Conservation (phyloP, 2,888 invertebrate genomes). For the Drosophila merina region DNA sequence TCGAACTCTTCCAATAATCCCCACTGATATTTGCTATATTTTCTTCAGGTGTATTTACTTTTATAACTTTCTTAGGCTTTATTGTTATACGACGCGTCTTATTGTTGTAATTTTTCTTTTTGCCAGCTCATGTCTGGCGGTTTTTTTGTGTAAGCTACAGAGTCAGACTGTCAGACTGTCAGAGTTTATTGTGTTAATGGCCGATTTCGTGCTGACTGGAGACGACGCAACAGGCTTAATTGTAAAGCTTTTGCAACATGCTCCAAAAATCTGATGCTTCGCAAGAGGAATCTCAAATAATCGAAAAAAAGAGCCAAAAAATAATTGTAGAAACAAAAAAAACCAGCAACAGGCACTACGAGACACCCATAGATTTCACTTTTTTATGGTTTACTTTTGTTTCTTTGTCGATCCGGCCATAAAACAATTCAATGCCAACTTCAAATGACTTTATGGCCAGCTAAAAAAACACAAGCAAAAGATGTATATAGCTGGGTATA, state of each 20-base stretch:
- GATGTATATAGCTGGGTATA: neutral
- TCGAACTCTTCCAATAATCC: no score
- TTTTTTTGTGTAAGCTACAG: constrained; percentile 12
- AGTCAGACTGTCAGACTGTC: constrained; percentile 32
- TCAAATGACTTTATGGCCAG: constrained; percentile 31
- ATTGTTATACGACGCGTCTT: constrained; percentile 42
- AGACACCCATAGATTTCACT: constrained; percentile 63
- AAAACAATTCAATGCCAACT: constrained; percentile 69
- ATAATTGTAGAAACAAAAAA: constrained; percentile 45
- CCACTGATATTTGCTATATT: neutral
- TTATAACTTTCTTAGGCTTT: constrained; percentile 47
- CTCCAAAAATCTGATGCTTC: constrained; percentile 10
- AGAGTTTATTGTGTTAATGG: constrained; percentile 75
- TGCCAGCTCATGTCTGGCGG: constrained; percentile 49
- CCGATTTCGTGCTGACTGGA: constrained; percentile 60
- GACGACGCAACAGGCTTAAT: constrained; percentile 56
- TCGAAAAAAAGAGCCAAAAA: constrained; percentile 23
- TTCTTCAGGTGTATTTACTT: neutral
- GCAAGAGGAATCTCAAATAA: constrained; percentile 5
- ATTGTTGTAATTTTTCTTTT: constrained; percentile 52
- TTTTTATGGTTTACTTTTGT: constrained; percentile 53
- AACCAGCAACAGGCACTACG: constrained; percentile 20
- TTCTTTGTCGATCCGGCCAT: constrained; percentile 39
- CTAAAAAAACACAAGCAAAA: constrained; percentile 5
- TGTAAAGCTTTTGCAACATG: constrained; percentile 65